Evolutionary conservation across 2,888 invertebrate species (phyloP), one percentile per base, ranked within the genome.

Genomic region (Tillus elongatus): DNA sequence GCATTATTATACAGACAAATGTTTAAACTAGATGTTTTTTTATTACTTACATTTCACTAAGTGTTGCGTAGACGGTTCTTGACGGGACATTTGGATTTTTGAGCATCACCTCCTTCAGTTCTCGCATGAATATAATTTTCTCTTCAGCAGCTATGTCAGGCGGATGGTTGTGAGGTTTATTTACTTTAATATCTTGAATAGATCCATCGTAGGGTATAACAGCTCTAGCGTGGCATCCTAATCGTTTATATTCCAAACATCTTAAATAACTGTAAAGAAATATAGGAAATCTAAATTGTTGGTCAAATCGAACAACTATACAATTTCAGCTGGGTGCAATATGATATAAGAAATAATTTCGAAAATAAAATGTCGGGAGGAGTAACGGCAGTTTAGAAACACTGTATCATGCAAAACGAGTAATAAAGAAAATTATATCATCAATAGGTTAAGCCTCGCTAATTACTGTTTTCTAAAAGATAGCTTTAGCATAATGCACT

Each of bases 161-260:
- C 1, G 63, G 60, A 46, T 63, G 63, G 41, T 63, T 63, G 42
- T 63, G 63, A 2, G 56, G 53, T 47, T 60, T 58, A 33, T 59
- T 62, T 3, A 63, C 37, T 49, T 57, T 57, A n/a, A 63, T 63
- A 39, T 63, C 60, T 33, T 60, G 53, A 15, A 62, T 54, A 3
- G 60, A 56, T 13, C 63, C 63, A 36, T 61, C 56, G 27, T 50
- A 50, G 1, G 63, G 63, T 30, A 63, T 59, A 4, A 61, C 56
- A 14, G 63, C 63, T 36, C 63, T 45, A 2, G 63, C 63, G 34
- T 60, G 62, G 33, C 63, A 63, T n/a, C 63, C 63, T 28, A 60
- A 46, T 32, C 63, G 48, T 47, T 62, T 63, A 40, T 63, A 63
- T 44, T 63, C 63, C 42, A 63, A 43, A 45, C 63, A 63, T 29